Evolutionary conservation across 2,113 vertebrate species (phyloP).

Genomic region (Tichodroma muraria): DNA sequence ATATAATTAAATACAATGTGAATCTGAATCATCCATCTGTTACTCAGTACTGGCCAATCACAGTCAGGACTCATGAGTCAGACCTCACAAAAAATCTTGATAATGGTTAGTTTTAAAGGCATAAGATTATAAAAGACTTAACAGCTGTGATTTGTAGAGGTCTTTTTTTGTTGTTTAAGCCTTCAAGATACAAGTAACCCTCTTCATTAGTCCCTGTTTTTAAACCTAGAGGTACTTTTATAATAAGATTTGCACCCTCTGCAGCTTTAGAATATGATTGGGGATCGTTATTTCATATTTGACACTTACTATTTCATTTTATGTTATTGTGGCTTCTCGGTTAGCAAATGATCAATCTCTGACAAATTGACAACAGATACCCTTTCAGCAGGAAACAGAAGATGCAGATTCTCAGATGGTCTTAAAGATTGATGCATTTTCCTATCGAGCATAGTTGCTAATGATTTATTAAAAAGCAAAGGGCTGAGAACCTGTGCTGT

Average conservation of each 20-base stretch:
- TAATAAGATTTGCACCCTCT: background rate
- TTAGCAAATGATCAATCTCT: background rate
- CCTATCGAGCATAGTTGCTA: background rate
- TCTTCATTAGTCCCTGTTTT: background rate
- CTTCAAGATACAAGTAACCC: background rate
- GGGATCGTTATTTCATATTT: background rate
- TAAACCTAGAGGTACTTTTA: background rate
- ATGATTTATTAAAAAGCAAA: background rate
- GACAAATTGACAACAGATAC: background rate
- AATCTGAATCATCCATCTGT: constrained; percentile 35
- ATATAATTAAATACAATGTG: constrained; percentile 24
- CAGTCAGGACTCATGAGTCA: constrained; percentile 1
- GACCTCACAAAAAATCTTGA: background rate
- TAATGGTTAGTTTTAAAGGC: background rate
- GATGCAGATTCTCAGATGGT: background rate
- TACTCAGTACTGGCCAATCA: background rate
- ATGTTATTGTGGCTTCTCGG: background rate
- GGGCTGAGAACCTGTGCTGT: background rate
- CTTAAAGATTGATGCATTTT: background rate
- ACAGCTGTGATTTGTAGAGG: background rate
- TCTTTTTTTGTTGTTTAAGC: background rate
- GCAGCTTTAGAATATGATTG: background rate
- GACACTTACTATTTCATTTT: background rate
- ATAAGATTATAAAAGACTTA: background rate
- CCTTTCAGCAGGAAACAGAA: background rate